A percentile compares a stretch with the other conserved stretches of the same genome.
Evolutionary conservation across 2,113 vertebrate genomes (phyloP).

Genomic region (Carassius carassius): DNA sequence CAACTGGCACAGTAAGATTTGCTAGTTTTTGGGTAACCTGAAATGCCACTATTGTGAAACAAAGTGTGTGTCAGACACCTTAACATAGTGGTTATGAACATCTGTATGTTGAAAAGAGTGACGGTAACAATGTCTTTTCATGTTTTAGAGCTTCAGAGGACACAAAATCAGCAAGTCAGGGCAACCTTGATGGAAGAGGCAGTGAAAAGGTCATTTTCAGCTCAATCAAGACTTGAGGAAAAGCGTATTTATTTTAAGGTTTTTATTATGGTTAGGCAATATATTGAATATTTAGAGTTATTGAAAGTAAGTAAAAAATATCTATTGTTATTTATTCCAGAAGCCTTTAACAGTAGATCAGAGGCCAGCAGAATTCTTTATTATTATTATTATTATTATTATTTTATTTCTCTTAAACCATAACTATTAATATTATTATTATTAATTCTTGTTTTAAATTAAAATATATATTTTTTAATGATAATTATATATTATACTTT

Average conservation of each 20-base stretch:
- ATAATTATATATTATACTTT: too few species aligned
- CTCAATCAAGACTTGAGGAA: background rate
- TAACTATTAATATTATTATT: too few species aligned
- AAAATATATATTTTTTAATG: background rate
- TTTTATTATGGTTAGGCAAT: background rate
- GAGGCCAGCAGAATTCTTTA: slow-evolving; percentile 57
- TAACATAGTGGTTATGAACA: background rate
- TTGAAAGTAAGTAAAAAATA: background rate
- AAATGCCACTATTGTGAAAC: slow-evolving; percentile 2
- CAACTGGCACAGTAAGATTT: slow-evolving; percentile 5
- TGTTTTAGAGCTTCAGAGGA: slow-evolving; percentile 42
- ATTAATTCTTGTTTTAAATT: too few species aligned
- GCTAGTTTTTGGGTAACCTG: background rate
- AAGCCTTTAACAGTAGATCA: slow-evolving; percentile 51
- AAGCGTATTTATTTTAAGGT: background rate
- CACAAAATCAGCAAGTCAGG: slow-evolving; percentile 79
- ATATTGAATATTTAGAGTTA: background rate
- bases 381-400: too few species aligned
- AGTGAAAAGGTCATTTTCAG: slow-evolving; percentile 75
- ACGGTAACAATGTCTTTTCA: background rate
- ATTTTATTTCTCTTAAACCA: too few species aligned
- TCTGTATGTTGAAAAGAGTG: background rate
- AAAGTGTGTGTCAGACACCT: background rate
- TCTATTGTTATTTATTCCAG: background rate
- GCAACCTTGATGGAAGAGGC: slow-evolving; percentile 76